phyloP scores from a whole-genome alignment of 2,888 invertebrate species.

The Tinea trinotella region DNA sequence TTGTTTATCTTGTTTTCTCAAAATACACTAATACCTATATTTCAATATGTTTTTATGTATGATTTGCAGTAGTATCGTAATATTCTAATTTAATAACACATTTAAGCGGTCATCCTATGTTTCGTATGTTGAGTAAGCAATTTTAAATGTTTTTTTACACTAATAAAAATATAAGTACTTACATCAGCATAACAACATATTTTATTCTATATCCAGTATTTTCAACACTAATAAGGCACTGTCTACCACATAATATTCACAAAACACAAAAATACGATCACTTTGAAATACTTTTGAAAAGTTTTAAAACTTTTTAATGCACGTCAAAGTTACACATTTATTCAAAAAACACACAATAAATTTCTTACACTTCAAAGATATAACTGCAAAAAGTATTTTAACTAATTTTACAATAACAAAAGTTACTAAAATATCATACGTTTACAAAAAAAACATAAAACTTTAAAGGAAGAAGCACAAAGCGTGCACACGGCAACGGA shows the following conservation, averaged over 20 bases:
- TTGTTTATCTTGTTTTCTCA: no score
- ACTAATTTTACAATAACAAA: background rate
- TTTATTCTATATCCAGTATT: background rate
- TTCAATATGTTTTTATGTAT: no score
- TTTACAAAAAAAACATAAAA: background rate
- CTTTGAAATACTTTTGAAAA: background rate
- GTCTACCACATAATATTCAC: background rate
- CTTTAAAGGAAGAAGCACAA: background rate
- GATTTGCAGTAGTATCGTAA: no score
- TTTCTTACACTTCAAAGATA: background rate
- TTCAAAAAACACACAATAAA: background rate
- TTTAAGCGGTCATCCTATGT: no score
- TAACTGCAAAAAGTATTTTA: background rate
- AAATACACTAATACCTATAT: no score
- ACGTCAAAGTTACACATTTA: conserved; percentile 7
- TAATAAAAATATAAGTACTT: background rate
- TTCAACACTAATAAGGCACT: background rate
- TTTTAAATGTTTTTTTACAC: background rate
- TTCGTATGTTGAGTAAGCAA: no score
- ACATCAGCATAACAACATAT: background rate
- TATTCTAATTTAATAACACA: no score
- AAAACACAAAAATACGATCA: background rate
- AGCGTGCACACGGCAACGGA: background rate
- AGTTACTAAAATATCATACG: background rate
- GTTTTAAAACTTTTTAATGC: conserved; percentile 8